These are phyloP conservation scores for Podiceps cristatus DNA, from an alignment of 2,113 vertebrate genomes.

Conservation along the genomic window DNA sequence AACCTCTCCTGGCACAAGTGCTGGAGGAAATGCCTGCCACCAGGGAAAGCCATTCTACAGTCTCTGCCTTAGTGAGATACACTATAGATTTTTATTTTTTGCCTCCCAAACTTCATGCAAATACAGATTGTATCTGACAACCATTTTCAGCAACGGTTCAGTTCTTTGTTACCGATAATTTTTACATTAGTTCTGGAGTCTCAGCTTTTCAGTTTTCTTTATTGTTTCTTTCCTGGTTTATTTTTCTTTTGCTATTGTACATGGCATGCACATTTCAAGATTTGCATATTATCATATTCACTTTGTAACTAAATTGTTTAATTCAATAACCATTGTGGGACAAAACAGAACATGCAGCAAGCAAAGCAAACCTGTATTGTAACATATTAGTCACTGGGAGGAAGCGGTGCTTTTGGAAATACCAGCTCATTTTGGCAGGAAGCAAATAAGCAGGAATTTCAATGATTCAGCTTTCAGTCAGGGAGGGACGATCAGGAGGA, in stretches of 20 bases:
- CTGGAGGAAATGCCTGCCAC: neutral
- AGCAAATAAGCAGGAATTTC: constrained; percentile 1
- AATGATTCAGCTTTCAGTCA: constrained; percentile 15
- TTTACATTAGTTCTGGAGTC: neutral
- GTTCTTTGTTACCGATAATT: neutral
- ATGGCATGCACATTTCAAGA: neutral
- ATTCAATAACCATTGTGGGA: neutral
- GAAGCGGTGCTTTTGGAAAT: constrained; percentile 24
- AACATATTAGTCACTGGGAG: constrained; percentile 8
- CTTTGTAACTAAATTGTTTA: neutral
- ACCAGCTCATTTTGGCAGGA: neutral
- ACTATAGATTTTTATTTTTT: neutral
- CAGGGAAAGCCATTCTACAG: neutral
- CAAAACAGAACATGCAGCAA: neutral
- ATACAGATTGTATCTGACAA: neutral
- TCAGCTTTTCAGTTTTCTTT: neutral
- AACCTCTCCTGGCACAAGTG: neutral
- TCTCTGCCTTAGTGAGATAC: neutral
- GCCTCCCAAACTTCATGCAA: neutral
- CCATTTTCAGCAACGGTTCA: neutral
- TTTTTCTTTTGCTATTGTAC: neutral
- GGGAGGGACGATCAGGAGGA: neutral
- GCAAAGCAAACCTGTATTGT: neutral
- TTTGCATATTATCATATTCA: neutral
- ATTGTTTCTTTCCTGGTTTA: neutral